Conservation (phyloP, 2,888 invertebrate genomes). For the Noctuana brunneofusca region DNA sequence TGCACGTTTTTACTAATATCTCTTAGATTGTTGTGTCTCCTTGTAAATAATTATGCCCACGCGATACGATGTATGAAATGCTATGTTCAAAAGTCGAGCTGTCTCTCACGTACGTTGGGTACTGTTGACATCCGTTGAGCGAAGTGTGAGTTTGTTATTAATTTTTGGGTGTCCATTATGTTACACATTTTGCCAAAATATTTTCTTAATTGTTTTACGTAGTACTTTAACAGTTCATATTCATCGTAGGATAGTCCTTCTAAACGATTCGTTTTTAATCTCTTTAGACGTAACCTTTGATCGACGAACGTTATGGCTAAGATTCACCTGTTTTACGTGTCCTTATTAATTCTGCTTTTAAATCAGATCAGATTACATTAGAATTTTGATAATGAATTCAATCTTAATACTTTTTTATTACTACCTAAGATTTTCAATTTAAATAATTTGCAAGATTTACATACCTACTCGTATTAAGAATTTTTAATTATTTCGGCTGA, state of each 20-base stretch:
- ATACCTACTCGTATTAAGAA: conserved; percentile 5
- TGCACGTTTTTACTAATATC: conserved; percentile 62
- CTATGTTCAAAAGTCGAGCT: background rate
- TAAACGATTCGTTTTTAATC: background rate
- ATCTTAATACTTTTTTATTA: conserved; percentile 29
- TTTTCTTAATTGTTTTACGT: background rate
- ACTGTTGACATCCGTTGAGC: background rate
- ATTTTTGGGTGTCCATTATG: background rate
- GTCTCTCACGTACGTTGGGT: conserved; percentile 1
- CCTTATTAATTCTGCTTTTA: background rate
- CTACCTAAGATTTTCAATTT: background rate
- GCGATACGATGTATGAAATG: background rate
- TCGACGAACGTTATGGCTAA: background rate
- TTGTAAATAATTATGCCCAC: conserved; percentile 6
- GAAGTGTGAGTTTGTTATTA: background rate
- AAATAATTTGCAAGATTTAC: conserved; percentile 10
- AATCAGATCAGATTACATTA: background rate
- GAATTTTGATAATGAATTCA: conserved; percentile 10
- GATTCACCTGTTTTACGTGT: background rate
- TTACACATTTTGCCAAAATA: background rate
- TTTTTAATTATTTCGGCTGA: background rate
- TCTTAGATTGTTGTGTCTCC: conserved; percentile 40
- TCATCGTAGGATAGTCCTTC: background rate
- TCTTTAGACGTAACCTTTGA: conserved; percentile 24
- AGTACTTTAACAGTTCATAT: background rate